phyloP scores from a whole-genome alignment of 2,113 vertebrate species.

The Corapipo altera region DNA sequence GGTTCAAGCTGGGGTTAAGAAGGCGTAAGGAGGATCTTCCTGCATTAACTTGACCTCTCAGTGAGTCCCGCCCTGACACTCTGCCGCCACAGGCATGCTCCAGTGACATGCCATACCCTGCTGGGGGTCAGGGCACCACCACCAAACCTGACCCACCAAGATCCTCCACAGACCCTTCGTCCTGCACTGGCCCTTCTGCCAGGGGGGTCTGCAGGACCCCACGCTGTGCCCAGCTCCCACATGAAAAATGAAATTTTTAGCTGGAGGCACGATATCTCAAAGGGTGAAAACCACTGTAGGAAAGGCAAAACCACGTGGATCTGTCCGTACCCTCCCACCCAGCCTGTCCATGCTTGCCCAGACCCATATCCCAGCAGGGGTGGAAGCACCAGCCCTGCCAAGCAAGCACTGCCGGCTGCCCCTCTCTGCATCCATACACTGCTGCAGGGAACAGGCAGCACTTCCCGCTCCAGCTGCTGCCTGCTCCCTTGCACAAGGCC shows the following conservation, averaged over 20 bases:
- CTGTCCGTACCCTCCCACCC: not conserved
- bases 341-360: not conserved
- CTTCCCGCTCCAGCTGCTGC: not conserved
- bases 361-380: not conserved
- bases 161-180: not conserved
- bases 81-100: not conserved
- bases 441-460: not conserved
- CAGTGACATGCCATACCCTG: not conserved
- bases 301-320: not conserved
- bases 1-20: conserved; percentile 59
- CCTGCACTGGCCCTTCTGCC: not conserved
- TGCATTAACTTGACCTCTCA: conserved; percentile 14
- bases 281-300: not conserved
- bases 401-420: accelerated
- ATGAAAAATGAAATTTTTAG: not conserved
- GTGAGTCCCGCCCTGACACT: accelerated
- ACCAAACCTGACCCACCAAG: not conserved
- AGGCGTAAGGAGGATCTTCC: conserved; percentile 29
- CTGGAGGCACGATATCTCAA: accelerated
- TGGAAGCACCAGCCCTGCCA: not conserved
- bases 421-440: not conserved
- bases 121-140: not conserved
- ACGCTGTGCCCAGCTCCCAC: accelerated
- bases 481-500: not conserved
- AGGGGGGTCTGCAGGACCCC: not conserved